Percentiles rank a stretch among this genome's conserved stretches.
Conservation (phyloP, 2,113 vertebrate species). For the Tyrannus savana region DNA sequence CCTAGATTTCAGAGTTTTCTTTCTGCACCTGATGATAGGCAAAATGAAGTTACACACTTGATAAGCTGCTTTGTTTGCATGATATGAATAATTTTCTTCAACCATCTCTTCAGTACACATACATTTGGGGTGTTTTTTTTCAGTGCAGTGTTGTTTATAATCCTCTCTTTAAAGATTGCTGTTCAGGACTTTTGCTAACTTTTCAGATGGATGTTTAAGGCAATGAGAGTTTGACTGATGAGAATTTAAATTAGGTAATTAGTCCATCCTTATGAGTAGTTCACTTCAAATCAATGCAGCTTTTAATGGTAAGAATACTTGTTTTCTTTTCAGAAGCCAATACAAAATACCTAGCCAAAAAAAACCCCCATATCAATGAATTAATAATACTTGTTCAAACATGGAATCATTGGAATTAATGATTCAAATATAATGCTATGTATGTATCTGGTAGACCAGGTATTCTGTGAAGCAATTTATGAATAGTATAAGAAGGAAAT, state of each 20-base stretch:
- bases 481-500: neutral
- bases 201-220: neutral
- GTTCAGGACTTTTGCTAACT: neutral
- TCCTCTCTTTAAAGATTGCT: neutral
- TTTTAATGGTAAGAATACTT: neutral
- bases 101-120: neutral
- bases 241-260: neutral
- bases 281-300: neutral
- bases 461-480: conserved; percentile 9
- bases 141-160: neutral
- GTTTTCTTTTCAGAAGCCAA: conserved; percentile 23
- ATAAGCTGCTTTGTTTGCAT: neutral
- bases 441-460: neutral
- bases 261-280: neutral
- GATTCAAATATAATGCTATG: neutral
- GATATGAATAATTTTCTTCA: neutral
- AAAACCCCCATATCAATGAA: neutral
- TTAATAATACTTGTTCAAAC: neutral
- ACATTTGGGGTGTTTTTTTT: neutral
- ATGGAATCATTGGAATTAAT: neutral
- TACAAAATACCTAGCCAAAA: neutral
- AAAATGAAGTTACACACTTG: conserved; percentile 5
- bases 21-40: neutral
- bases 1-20: conserved; percentile 36
- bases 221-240: neutral